Base-by-base conservation (phyloP, 2,113 vertebrate species). In the Chamaea fasciata region DNA sequence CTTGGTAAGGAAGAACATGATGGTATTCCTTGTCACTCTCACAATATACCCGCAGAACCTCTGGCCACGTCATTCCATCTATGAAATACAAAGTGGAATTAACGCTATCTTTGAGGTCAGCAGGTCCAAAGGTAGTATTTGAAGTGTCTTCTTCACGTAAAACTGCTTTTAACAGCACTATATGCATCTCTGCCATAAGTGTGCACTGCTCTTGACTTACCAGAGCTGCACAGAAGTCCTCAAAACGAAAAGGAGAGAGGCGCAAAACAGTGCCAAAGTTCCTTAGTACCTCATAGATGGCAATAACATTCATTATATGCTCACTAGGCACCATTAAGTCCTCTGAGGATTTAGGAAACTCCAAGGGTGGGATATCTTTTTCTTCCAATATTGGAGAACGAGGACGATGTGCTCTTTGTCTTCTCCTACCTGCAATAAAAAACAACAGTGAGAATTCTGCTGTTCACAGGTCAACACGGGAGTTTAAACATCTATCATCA, bases 11-110 rank as follows among this genome's bases (percentile, higher is more conserved):
- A 96, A 99, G 98, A 52, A 99, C 99, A 16, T 99, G 99, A 64
- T 99, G 99, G 96, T 99, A 99, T 96, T 99, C 99, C 69, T 94
- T 97, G 95, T 99, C 99, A 22, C 99, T 99, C 97, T 99, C 99
- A 74, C 99, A 99, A 98, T 99, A 99, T 19, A 99, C 98, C 31
- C 99, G 98, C 96, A 99, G 97, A 95, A 99, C 99, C 98, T 99
- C 99, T 0, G 99, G 99, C 99, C 99, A 99, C 3, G 99, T 99
- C 99, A 99, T 99, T 83, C 99, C 99, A 21, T 99, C 99, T 19
- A 99, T 99, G 97, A 99, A 99, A 95, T 99, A 99, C 79, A 99
- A 97, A 20, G 99, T 99, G 97, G 99, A 99, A 96, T 99, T 99
- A 91, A 99, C 98, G 50, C 99, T 99, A 97, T 99, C 99, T 96